Percentiles rank a stretch among this genome's conserved stretches.
Conservation (phyloP, 1,140 invertebrate species). For the Drepana arcuata region DNA sequence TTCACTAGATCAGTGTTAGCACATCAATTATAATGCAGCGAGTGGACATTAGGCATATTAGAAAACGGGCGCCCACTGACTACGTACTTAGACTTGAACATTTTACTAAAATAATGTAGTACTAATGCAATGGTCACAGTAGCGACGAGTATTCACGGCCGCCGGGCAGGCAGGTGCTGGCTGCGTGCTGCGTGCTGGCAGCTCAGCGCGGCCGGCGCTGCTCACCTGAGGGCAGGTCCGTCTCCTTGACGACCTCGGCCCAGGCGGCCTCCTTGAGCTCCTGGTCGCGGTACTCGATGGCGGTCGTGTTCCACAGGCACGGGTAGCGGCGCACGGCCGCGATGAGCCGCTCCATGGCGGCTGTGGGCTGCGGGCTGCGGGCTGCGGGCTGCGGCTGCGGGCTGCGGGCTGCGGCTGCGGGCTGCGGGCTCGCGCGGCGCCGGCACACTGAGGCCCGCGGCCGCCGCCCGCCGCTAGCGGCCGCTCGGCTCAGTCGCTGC, state of each 20-base stretch:
- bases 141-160: not conserved
- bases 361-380: slow-evolving; percentile 8
- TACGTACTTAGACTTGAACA: no score
- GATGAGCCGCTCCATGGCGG: slow-evolving; percentile 56
- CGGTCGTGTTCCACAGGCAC: slow-evolving; percentile 60
- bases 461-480: not conserved
- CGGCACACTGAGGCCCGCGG: no score
- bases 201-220: not conserved
- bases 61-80: no score
- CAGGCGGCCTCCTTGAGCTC: slow-evolving; percentile 63
- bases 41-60: no score
- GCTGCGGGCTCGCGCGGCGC: slow-evolving; percentile 3
- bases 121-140: no score
- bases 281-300: slow-evolving; percentile 60
- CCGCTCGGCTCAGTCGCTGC: not conserved
- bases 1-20: no score
- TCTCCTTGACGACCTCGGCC: slow-evolving; percentile 61
- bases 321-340: slow-evolving; percentile 55
- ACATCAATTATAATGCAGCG: no score
- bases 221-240: slow-evolving; percentile 56
- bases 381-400: slow-evolving; percentile 15
- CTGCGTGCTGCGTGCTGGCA: slow-evolving; percentile 1
- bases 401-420: slow-evolving; percentile 15
- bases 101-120: no score
- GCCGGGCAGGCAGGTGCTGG: slow-evolving; percentile 2